Evolutionary conservation across 2,888 invertebrate genomes (phyloP), one percentile per base, ranked within the genome.

Genomic region (Drosophila kanekoi): DNA sequence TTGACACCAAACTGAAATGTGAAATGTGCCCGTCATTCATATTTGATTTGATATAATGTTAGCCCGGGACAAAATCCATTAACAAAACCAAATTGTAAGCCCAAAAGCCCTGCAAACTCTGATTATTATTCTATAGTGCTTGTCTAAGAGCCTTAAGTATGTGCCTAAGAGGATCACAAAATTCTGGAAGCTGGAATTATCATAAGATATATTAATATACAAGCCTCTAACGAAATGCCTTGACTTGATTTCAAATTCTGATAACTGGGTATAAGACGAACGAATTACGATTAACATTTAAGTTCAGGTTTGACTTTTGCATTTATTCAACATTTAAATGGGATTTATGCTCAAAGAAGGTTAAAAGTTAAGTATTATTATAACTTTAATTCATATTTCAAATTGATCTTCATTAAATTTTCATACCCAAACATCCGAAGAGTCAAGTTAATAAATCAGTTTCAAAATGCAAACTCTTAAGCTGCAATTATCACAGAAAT

Each of bases 21-120:
- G 43, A 72, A 72, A 65, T 58, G 41, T 51, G 54, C 49, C 10
- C 43, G 77, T 66, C 72, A 77, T 77, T 58, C 58, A 74, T 67
- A 77, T 77, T 72, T 72, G 61, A 72, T 67, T 59, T 59, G 61
- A 67, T 60, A 56, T 63, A 51, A 49, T 41, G 44, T 9, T 14
- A 33, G 18, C 11, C 20, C 35, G 14, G 40, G 13, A 40, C 1
- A 18, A 32, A 52, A 74, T 41, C 58, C 74, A 73, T 58, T 71
- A 51, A 71, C 45, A 49, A 56, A 28, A 37, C 40, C 48, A 56
- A 48, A 74, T 51, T 18, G 37, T 40, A 45, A 52, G 38, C 44
- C 32, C 33, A 16, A 38, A 48, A 44, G 38, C 40, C n/a, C n/a
- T 16, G 35, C 9, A 45, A 23, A 41, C 14, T 67, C n/a, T 45